These are phyloP conservation scores for Pteromalus puparum DNA, from an alignment of 1,140 invertebrate genomes.

Conservation along the genomic window DNA sequence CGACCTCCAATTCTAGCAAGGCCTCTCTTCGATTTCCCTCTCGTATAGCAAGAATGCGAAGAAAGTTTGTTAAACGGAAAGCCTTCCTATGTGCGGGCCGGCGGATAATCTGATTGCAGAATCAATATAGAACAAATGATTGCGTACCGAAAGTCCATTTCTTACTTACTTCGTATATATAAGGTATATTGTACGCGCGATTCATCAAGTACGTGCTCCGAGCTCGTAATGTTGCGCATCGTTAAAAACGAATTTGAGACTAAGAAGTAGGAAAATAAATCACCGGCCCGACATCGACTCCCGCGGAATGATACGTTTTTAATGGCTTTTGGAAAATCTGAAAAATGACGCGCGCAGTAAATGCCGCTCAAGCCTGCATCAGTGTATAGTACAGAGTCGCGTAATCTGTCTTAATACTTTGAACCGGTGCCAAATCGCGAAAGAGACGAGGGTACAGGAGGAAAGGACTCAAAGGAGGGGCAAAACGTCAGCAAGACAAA, in stretches of 20 bases:
- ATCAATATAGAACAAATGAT: background rate
- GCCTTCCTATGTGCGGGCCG: background rate
- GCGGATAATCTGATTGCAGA: background rate
- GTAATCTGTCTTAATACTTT: slow-evolving; percentile 32
- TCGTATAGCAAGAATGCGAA: slow-evolving; percentile 6
- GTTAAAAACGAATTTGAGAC: background rate
- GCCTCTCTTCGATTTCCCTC: slow-evolving; percentile 37
- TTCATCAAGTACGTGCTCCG: too few relatives aligned
- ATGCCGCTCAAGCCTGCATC: background rate
- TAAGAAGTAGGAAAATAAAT: background rate
- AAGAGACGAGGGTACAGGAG: background rate
- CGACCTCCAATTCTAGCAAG: slow-evolving; percentile 50
- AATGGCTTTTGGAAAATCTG: slow-evolving; percentile 31
- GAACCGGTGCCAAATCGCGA: slow-evolving; percentile 27
- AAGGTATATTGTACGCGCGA: too few relatives aligned
- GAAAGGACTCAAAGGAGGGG: background rate
- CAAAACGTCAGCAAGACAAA: background rate
- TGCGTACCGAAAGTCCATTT: background rate
- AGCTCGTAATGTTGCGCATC: background rate
- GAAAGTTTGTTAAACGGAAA: background rate
- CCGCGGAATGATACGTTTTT: background rate
- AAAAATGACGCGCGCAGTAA: slow-evolving; percentile 13
- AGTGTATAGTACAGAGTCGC: background rate
- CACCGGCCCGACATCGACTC: background rate
- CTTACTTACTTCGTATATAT: too few relatives aligned